Evolutionary conservation across 2,797 vertebrate genomes (phyloP).

Genomic region (Oryzias sinensis): DNA sequence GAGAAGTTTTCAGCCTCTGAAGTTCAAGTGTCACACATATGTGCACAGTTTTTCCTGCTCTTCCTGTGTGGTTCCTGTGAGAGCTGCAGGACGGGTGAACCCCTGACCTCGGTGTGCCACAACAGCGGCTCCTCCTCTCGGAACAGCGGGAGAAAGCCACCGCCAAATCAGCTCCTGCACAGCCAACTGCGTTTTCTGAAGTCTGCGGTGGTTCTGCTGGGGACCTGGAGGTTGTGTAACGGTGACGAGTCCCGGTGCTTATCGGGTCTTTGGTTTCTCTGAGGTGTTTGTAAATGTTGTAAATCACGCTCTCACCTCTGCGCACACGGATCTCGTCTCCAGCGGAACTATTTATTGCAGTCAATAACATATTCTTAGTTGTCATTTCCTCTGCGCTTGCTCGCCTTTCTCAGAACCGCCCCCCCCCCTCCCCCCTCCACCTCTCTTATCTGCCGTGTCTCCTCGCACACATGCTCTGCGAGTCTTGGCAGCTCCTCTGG

Average conservation of each 20-base stretch:
- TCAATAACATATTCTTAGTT: slow-evolving; percentile 42
- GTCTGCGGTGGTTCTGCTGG: slow-evolving; percentile 9
- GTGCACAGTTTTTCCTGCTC: slow-evolving; percentile 76
- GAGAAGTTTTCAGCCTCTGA: slow-evolving; percentile 41
- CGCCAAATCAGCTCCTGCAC: slow-evolving; percentile 18
- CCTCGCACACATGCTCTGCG: slow-evolving; percentile 45
- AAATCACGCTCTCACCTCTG: slow-evolving; percentile 48
- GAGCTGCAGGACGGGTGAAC: slow-evolving; percentile 53
- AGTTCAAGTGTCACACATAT: slow-evolving; percentile 73
- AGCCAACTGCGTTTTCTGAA: neutral
- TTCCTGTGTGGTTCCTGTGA: slow-evolving; percentile 71
- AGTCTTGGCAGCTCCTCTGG: slow-evolving; percentile 59
- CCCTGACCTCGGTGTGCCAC: slow-evolving; percentile 54
- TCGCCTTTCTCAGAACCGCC: slow-evolving; percentile 41
- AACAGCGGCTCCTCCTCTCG: slow-evolving; percentile 13
- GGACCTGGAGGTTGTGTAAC: too few species aligned
- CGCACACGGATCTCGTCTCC: slow-evolving; percentile 29
- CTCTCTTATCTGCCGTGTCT: slow-evolving; percentile 25
- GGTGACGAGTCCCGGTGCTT: neutral
- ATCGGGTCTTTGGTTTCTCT: slow-evolving; percentile 23
- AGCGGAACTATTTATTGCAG: slow-evolving; percentile 46
- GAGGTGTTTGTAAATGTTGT: slow-evolving; percentile 38
- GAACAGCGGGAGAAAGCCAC: slow-evolving; percentile 15
- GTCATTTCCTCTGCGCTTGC: slow-evolving; percentile 43
- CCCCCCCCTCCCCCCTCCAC: slow-evolving; percentile 25